Evolutionary conservation across 1,140 invertebrate species (phyloP).

Genomic region (Microplitis demolitor): DNA sequence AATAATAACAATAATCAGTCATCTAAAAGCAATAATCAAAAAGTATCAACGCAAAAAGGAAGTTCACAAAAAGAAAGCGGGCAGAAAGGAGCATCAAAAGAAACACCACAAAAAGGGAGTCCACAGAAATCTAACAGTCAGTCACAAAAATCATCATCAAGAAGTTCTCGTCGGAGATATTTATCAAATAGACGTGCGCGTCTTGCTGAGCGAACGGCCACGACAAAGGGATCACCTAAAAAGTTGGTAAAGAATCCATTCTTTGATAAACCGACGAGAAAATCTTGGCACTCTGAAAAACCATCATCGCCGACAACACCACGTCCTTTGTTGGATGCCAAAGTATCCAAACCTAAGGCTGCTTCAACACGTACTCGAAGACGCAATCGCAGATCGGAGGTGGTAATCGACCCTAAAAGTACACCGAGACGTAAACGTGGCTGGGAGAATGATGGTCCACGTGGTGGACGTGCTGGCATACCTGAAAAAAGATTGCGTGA

Average conservation of each 20-base stretch:
- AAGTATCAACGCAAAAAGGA: not conserved
- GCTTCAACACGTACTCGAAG: not conserved
- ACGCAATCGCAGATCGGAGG: not conserved
- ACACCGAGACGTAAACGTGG: conserved; percentile 35
- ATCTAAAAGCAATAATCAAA: not conserved
- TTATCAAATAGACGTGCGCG: not conserved
- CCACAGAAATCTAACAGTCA: not conserved
- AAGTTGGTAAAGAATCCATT: conserved; percentile 25
- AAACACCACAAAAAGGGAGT: too few relatives aligned
- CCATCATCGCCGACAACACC: not conserved
- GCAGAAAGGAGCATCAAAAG: too few relatives aligned
- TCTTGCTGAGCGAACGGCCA: not conserved
- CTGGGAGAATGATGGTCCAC: conserved; percentile 33
- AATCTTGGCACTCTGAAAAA: conserved; percentile 1
- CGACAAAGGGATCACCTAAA: not conserved
- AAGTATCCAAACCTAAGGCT: not conserved
- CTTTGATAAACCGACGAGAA: not conserved
- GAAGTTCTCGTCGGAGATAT: conserved; percentile 2
- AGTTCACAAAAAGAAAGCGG: not conserved
- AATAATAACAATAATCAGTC: not conserved
- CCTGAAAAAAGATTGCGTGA: conserved; percentile 48
- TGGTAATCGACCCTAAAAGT: not conserved
- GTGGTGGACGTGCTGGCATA: conserved; percentile 35
- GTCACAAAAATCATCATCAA: not conserved
- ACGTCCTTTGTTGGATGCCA: not conserved